Conservation (phyloP, 2,888 invertebrate genomes). For the Phytoseiulus persimilis region DNA sequence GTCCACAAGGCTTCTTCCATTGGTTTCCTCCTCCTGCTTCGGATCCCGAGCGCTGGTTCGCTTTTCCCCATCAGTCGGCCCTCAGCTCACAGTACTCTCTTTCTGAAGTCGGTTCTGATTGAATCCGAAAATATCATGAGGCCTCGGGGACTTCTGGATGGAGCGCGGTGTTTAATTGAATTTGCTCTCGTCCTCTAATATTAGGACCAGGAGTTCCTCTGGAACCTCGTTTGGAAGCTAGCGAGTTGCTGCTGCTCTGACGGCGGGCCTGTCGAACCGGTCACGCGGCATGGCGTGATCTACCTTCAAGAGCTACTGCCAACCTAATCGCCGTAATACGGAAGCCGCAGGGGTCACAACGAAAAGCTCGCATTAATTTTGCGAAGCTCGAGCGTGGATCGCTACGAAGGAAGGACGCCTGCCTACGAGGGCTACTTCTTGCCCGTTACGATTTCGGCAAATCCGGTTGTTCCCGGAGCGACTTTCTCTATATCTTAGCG, state of each 20-base stretch:
- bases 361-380: neutral
- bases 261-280: neutral
- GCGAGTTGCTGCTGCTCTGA: neutral
- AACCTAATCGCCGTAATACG: neutral
- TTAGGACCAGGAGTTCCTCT: neutral
- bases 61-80: neutral
- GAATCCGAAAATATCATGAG: neutral
- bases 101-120: neutral
- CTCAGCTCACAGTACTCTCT: too few relatives aligned
- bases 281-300: neutral
- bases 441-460: too few relatives aligned
- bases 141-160: neutral
- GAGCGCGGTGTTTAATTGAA: conserved; percentile 9
- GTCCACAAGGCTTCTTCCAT: neutral
- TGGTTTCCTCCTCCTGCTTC: neutral
- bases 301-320: neutral
- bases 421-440: neutral
- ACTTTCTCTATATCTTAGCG: too few relatives aligned
- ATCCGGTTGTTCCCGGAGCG: too few relatives aligned
- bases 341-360: neutral
- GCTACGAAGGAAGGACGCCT: neutral
- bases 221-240: neutral
- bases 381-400: neutral
- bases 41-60: neutral
- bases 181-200: conserved; percentile 19